A percentile compares a stretch with the other conserved stretches of the same genome.
Evolutionary conservation across 1,140 invertebrate genomes (phyloP).

Genomic region (Mya arenaria): DNA sequence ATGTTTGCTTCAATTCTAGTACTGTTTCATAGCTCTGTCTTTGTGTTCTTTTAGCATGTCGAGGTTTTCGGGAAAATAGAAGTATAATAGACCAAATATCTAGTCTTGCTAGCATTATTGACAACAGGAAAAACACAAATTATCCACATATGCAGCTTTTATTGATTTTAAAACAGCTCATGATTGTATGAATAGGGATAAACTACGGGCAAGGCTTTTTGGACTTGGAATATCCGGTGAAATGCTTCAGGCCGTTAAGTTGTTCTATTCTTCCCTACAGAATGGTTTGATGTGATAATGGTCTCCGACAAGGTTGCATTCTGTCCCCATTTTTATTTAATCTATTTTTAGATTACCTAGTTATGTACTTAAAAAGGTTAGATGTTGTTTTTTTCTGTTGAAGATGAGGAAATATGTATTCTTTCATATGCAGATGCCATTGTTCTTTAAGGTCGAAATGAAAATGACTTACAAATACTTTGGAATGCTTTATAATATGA

Average conservation of each 20-base stretch:
- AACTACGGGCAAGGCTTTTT: not conserved
- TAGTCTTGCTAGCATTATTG: not conserved
- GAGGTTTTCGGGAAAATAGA: no score
- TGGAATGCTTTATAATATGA: constrained; percentile 36
- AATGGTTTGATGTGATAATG: no score
- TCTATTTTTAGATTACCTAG: constrained; percentile 32
- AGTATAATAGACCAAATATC: constrained; percentile 15
- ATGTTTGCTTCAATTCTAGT: no score
- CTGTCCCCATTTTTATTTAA: constrained; percentile 29
- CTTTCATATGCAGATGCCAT: constrained; percentile 51
- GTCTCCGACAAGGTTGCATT: no score
- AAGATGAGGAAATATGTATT: constrained; percentile 23
- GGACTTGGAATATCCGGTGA: not conserved
- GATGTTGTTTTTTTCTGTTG: constrained; percentile 43
- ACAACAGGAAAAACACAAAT: not conserved
- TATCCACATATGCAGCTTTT: not conserved
- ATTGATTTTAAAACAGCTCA: constrained; percentile 1
- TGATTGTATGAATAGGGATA: not conserved
- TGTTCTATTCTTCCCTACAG: no score
- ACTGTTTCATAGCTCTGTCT: no score
- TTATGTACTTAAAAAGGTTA: constrained; percentile 12
- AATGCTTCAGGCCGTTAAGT: constrained; percentile 1
- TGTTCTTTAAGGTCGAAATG: constrained; percentile 34
- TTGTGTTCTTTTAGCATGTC: no score
- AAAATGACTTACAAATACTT: constrained; percentile 24